Evolutionary conservation across 2,113 vertebrate genomes (phyloP), one percentile per base, ranked within the genome.

Genomic region (Todiramphus chloris): DNA sequence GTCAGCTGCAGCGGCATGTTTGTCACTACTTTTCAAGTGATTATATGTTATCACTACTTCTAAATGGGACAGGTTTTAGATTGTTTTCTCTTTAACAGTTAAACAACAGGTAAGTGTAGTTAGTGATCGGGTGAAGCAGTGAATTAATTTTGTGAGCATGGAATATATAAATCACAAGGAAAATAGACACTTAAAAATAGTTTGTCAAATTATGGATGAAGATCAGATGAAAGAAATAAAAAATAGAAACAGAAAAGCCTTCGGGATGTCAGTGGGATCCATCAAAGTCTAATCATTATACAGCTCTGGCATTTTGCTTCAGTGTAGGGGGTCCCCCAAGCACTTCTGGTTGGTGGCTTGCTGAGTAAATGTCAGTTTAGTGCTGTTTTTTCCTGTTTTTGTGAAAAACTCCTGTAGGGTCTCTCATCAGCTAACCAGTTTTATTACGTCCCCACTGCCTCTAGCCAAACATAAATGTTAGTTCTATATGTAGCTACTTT

Each of bases 311-410:
- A 97, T 97, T 97, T 97, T 86, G 39, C 75, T 97, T 95, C 88
- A 82, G 93, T 85, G 89, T 89, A 94, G 82, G 78, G 92, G 28
- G 70, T 91, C 90, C 93, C 86, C 88, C 89, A 63, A 97, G 96
- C 96, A 91, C 37, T 93, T 87, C 75, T 96, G 75, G 92, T 89
- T 90, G 93, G 96, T 95, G 92, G 82, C 87, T 97, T 94, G 83
- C 91, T 92, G 87, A 94, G 82, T 97, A 98, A 98, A 98, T 98
- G 97, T 98, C 97, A 98, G 82, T 95, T 96, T 93, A 95, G 90
- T 72, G 92, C 76, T 90, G 87, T 92, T 94, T 96, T 96, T 53
- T 96, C 90, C 93, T 95, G 85, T 94, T 93, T 95, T 79, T 19
- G 12, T 62, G 56, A 91, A 94, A 97, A 97, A 93, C 13, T 96